A percentile compares a stretch with the other conserved stretches of the same genome.
Conservation (phyloP, 1,140 invertebrate genomes). For the Maniola jurtina region DNA sequence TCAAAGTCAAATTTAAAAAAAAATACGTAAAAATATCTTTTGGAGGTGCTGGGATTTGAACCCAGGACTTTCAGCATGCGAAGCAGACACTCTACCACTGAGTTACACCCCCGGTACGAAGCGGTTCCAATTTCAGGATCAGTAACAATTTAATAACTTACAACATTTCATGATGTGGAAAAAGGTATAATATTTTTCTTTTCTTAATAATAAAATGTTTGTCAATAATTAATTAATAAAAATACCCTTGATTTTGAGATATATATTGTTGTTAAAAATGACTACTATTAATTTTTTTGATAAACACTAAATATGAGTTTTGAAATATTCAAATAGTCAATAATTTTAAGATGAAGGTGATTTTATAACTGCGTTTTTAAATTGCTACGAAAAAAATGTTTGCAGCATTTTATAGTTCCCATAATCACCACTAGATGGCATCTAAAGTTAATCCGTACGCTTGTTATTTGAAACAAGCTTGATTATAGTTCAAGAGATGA, state of each 20-base stretch:
- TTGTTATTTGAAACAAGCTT: constrained; percentile 23
- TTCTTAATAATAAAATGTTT: no score
- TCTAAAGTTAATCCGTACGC: constrained; percentile 7
- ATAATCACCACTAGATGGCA: neutral
- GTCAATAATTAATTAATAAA: no score
- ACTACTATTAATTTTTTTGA: no score
- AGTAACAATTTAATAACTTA: no score
- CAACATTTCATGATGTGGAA: neutral
- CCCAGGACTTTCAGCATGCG: constrained; percentile 57
- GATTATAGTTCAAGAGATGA: neutral
- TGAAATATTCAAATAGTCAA: no score
- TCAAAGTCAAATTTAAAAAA: neutral
- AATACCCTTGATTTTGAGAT: no score
- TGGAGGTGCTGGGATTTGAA: constrained; percentile 55
- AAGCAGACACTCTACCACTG: constrained; percentile 55
- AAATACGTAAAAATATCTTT: neutral
- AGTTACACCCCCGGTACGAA: constrained; percentile 22
- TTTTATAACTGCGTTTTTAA: no score
- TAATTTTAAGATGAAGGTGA: no score
- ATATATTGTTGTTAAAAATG: no score
- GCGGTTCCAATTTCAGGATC: neutral
- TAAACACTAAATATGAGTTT: no score
- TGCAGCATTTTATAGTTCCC: neutral
- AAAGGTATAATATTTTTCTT: no score
- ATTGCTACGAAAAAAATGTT: no score